Evolutionary conservation across 2,888 invertebrate genomes (phyloP).

Genomic region (Stenichneumon culpator): DNA sequence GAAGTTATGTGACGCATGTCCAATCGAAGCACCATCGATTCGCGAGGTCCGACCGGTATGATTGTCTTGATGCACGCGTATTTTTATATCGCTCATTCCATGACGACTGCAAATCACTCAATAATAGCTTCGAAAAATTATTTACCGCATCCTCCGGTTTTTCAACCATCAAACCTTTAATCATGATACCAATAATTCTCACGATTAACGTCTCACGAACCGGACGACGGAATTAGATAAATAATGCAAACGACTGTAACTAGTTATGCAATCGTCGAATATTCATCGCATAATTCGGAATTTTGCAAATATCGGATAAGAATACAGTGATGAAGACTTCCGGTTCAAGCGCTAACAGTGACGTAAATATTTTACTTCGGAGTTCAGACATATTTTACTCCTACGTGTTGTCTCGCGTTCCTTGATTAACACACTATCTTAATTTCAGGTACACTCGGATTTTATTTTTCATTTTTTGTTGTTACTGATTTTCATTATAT

Average conservation of each 20-base stretch:
- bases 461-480: too few relatives aligned
- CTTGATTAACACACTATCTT: background rate
- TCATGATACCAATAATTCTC: background rate
- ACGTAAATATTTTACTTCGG: too few relatives aligned
- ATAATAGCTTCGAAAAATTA: background rate
- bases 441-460: background rate
- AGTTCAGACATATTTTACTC: too few relatives aligned
- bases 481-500: too few relatives aligned
- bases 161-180: background rate
- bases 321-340: too few relatives aligned
- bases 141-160: background rate
- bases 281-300: background rate
- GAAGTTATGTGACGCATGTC: slow-evolving; percentile 61
- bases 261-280: background rate
- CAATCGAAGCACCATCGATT: slow-evolving; percentile 43
- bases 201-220: background rate
- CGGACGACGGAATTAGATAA: background rate
- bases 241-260: background rate
- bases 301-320: background rate
- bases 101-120: background rate
- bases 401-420: background rate
- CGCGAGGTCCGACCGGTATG: background rate
- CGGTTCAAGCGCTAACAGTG: too few relatives aligned
- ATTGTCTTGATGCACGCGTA: background rate
- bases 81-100: background rate